A percentile compares a stretch with the other conserved stretches of the same genome.
phyloP scores from a whole-genome alignment of 2,888 invertebrate genomes.

The Hipparchia semele region DNA sequence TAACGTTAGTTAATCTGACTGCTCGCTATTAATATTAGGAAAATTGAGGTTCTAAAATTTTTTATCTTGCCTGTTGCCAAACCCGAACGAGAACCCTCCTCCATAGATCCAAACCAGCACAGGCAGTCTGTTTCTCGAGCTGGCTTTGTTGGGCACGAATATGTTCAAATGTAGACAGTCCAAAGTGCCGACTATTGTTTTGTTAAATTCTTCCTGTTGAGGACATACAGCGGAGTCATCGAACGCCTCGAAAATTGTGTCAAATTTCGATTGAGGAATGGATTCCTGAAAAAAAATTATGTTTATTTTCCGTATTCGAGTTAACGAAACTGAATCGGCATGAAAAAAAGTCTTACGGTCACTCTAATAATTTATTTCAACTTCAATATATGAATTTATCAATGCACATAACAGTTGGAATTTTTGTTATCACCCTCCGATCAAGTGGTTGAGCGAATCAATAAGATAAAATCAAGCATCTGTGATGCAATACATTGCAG shows the following conservation, averaged over 20 bases:
- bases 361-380: too few species aligned
- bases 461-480: not conserved
- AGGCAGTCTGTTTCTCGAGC: slow-evolving; percentile 47
- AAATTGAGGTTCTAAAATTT: not conserved
- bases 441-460: not conserved
- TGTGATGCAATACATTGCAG: not conserved
- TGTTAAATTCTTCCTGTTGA: slow-evolving; percentile 51
- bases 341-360: not conserved
- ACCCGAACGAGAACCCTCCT: slow-evolving; percentile 59
- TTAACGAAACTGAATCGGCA: not conserved
- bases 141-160: slow-evolving; percentile 72
- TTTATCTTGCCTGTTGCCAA: slow-evolving; percentile 40
- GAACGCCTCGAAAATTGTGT: slow-evolving; percentile 43
- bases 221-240: slow-evolving; percentile 52
- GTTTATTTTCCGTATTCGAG: not conserved
- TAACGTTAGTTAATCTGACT: too few species aligned
- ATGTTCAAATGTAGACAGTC: slow-evolving; percentile 85
- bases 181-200: slow-evolving; percentile 54
- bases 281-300: slow-evolving; percentile 47
- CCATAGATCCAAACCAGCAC: slow-evolving; percentile 69
- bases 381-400: too few species aligned
- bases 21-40: not conserved
- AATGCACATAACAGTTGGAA: not conserved
- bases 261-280: slow-evolving; percentile 46
- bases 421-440: not conserved